These are phyloP conservation scores for Actinia equina DNA, from an alignment of 64 coral and sea anemone species.

Conservation along the genomic window DNA sequence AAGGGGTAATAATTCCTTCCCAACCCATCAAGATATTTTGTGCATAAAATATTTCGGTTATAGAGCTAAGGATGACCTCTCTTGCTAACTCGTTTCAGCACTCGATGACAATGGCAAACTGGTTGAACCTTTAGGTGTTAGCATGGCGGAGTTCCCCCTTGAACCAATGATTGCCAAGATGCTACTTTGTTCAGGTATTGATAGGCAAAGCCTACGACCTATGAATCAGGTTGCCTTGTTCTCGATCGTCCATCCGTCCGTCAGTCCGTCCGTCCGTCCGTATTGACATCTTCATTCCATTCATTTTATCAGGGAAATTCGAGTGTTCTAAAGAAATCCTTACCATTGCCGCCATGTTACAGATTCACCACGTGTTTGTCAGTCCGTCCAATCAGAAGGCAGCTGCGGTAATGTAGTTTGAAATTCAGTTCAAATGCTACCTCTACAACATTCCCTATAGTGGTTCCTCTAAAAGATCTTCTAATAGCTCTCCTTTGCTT, in stretches of 20 bases:
- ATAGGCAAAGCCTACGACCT: not conserved
- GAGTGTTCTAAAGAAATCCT: constrained; percentile 96
- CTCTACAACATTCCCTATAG: too few species aligned
- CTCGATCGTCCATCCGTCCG: not conserved
- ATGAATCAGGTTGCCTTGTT: too few species aligned
- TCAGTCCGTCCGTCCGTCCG: not conserved
- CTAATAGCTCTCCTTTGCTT: not conserved
- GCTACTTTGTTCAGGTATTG: constrained; percentile 76
- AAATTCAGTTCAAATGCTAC: too few species aligned
- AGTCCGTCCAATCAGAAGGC: constrained; percentile 84
- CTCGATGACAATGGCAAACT: constrained; percentile 82
- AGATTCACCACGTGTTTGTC: constrained; percentile 90
- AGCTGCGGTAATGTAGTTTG: constrained; percentile 45
- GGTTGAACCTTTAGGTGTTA: constrained; percentile 71
- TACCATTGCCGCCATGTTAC: constrained; percentile 89
- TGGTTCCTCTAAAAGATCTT: too few species aligned
- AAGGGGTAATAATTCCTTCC: not conserved
- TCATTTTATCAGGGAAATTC: constrained; percentile 57
- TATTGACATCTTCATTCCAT: too few species aligned
- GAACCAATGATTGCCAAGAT: constrained; percentile 98
- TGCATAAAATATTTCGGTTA: not conserved
- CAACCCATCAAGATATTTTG: not conserved
- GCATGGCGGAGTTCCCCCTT: constrained; percentile 93
- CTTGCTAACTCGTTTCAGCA: constrained; percentile 25
- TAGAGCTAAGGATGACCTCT: not conserved